Base-by-base conservation (phyloP, 1,140 invertebrate species). In the Plodia interpunctella region DNA sequence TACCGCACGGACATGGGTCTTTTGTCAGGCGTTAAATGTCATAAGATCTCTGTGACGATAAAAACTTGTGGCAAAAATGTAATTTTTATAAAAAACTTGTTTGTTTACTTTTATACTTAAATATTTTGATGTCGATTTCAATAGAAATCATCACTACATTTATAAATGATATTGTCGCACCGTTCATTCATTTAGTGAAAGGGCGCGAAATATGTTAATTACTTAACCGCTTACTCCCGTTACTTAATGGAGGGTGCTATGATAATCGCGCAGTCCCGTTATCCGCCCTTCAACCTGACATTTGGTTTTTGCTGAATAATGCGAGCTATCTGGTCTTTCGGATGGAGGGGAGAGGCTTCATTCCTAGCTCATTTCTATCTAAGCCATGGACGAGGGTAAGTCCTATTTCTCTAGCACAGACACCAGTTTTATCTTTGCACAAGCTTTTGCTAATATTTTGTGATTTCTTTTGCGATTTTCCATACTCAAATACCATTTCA, bases 251-350 rank as follows among this genome's bases (percentile, higher is more conserved):
- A 44, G 38, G 38, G 38, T 44, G 13, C 13, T 10, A 17, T 17
- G 5, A 17, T 17, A 44, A 44, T 44, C 38, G 38, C 15, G 5
- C 3, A 44, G 38, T 44, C 38, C 38, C 38, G 38, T 44, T 44
- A 44, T 17, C 15, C 38, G 38, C 38, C 38, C 38, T 44, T 44
- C 38, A 44, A 15, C 38, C 38, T 44, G 38, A 44, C 38, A 44
- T 44, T 44, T 44, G 2, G 38, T 44, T 44, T 44, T 44, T 44
- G 38, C 38, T 44, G 38, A 44, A 44, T 44, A 44, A 44, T 44
- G 15, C n/a, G 30, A 9, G 11, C n/a, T 15, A 44, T 44, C 38
- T 44, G 38, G 38, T 15, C 38, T 44, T 2, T 1, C n/a, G 15
- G 13, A 5, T 44, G 38, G 38, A 15, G 38, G 38, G 38, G 38